A percentile compares a stretch with the other conserved stretches of the same genome.
These are phyloP conservation scores for Raphicerus campestris DNA, from an alignment of 2,113 vertebrate species.

Conservation along the genomic window DNA sequence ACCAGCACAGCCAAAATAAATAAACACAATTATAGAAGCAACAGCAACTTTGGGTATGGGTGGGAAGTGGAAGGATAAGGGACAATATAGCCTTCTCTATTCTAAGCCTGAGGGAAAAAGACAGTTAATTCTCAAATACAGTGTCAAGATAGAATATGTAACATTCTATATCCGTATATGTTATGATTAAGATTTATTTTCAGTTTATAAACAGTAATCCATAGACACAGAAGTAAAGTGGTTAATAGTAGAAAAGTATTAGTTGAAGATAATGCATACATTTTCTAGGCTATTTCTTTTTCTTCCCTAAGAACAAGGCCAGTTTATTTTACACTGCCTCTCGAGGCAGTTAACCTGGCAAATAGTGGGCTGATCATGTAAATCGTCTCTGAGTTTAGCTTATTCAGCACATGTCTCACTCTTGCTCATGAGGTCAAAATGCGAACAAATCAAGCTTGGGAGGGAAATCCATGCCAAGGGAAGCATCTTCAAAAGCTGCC, in stretches of 20 bases:
- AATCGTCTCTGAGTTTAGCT: constrained; percentile 52
- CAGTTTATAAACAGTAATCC: not conserved
- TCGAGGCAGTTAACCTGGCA: not conserved
- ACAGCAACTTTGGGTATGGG: not conserved
- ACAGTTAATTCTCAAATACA: not conserved
- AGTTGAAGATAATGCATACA: not conserved
- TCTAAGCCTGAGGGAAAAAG: not conserved
- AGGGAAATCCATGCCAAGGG: not conserved
- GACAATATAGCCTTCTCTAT: not conserved
- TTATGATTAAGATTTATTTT: not conserved
- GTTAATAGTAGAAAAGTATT: not conserved
- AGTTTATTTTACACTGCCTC: not conserved
- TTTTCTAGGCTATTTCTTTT: not conserved
- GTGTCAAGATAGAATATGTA: not conserved
- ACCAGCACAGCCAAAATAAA: not conserved
- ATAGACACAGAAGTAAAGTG: not conserved
- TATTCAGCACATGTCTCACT: not conserved
- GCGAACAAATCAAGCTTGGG: not conserved
- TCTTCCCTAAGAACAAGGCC: not conserved
- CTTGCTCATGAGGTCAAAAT: not conserved
- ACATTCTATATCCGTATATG: not conserved
- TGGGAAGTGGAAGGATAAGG: not conserved
- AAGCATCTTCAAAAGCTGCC: not conserved
- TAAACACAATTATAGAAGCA: not conserved
- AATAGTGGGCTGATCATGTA: not conserved